phyloP scores from a whole-genome alignment of 1,140 invertebrate species.

The Chironomus striatipennis region DNA sequence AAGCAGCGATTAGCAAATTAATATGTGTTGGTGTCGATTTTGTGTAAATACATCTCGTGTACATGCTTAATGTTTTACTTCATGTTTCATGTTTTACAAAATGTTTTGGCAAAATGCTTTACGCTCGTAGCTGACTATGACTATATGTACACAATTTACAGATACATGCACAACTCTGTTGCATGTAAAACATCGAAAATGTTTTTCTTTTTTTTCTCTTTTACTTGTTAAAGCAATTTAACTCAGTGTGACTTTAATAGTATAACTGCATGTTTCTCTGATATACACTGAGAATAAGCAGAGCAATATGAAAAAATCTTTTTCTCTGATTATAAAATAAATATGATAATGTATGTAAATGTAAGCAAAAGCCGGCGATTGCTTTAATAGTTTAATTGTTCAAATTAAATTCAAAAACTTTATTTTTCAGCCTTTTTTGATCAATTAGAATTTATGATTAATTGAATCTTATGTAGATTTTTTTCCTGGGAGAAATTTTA shows the following conservation, averaged over 20 bases:
- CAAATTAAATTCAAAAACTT: not conserved
- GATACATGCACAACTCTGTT: not conserved
- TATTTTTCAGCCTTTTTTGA: not conserved
- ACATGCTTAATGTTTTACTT: not conserved
- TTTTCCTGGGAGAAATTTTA: not conserved
- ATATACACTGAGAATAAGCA: no score
- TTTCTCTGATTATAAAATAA: not conserved
- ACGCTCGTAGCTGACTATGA: not conserved
- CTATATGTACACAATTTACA: not conserved
- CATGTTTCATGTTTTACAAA: not conserved
- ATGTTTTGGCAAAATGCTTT: slow-evolving; percentile 1
- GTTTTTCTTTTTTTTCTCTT: not conserved
- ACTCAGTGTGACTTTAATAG: no score
- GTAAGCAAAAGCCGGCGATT: not conserved
- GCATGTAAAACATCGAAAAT: not conserved
- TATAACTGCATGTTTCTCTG: no score
- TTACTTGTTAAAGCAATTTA: no score
- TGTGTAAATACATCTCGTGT: not conserved
- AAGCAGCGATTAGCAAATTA: slow-evolving; percentile 4
- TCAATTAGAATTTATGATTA: not conserved
- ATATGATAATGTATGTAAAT: not conserved
- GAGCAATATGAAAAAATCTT: not conserved
- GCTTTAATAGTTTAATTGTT: not conserved
- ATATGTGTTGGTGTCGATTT: not conserved
- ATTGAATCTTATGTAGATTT: not conserved